Evolutionary conservation across 2,888 invertebrate species (phyloP).

Genomic region (Scaptomyza caliginosa): DNA sequence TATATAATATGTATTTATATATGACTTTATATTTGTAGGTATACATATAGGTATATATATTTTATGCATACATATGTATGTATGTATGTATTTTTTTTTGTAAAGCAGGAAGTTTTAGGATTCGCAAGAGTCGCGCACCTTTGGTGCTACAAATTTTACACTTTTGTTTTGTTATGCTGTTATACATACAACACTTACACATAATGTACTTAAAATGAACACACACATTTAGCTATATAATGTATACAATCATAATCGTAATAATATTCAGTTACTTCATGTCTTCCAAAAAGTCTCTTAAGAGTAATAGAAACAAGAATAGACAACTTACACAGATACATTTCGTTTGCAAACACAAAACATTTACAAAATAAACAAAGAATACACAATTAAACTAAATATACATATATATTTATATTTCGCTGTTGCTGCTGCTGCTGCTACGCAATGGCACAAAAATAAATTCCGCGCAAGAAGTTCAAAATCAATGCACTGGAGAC

Average conservation of each 20-base stretch:
- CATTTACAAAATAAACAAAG: conserved; percentile 1
- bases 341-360: conserved; percentile 21
- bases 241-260: conserved; percentile 66
- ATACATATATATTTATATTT: conserved; percentile 47
- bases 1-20: conserved; percentile 58
- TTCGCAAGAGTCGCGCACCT: conserved; percentile 69
- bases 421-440: conserved; percentile 35
- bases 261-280: conserved; percentile 77
- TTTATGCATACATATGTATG: conserved; percentile 35
- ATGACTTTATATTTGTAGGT: conserved; percentile 54
- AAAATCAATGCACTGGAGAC: conserved; percentile 45
- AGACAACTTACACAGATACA: conserved; percentile 34
- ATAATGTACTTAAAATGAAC: conserved; percentile 74
- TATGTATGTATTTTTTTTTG: conserved; percentile 61
- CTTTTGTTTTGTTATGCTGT: conserved; percentile 43
- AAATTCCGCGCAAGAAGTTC: conserved; percentile 60
- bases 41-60: conserved; percentile 38
- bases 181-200: conserved; percentile 70
- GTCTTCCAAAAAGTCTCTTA: conserved; percentile 61
- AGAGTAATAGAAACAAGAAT: conserved; percentile 58
- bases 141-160: conserved; percentile 66
- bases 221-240: conserved; percentile 77
- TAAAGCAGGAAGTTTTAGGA: conserved; percentile 81
- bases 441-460: conserved; percentile 70
- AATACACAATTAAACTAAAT: conserved; percentile 38